A percentile compares a stretch with the other conserved stretches of the same genome.
Evolutionary conservation across 2,888 invertebrate genomes (phyloP).

Genomic region (Melinaea marsaeus): DNA sequence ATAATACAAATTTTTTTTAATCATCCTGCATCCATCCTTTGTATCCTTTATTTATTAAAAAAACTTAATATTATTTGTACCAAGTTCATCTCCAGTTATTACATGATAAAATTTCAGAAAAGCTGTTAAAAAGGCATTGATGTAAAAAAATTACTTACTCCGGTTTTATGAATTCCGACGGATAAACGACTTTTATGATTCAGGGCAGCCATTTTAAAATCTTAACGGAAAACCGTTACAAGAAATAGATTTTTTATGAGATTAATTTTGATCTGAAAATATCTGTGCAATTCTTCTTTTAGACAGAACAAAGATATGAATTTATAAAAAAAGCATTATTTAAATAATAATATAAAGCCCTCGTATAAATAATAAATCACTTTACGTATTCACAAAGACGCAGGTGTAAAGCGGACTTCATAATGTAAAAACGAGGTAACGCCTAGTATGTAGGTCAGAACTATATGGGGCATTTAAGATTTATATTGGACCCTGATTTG

Average conservation of each 20-base stretch:
- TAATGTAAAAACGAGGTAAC: conserved; percentile 11
- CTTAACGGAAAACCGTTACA: conserved; percentile 10
- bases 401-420: conserved; percentile 23
- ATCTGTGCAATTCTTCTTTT: too few relatives aligned
- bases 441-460: conserved; percentile 22
- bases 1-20: too few relatives aligned
- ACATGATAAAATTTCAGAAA: conserved; percentile 12
- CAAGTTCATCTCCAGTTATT: neutral
- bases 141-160: conserved; percentile 29
- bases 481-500: conserved; percentile 7
- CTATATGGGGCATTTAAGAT: conserved; percentile 14
- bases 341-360: neutral
- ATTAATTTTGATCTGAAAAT: too few relatives aligned
- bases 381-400: conserved; percentile 1
- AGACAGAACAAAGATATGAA: too few relatives aligned
- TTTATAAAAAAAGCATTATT: neutral
- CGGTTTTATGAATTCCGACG: conserved; percentile 26
- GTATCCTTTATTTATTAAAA: too few relatives aligned
- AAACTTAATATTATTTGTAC: too few relatives aligned
- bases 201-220: conserved; percentile 17
- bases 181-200: conserved; percentile 27
- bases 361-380: conserved; percentile 1
- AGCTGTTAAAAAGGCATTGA: conserved; percentile 23
- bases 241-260: neutral
- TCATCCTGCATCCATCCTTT: too few relatives aligned